These are phyloP conservation scores for Lagria hirta DNA, from an alignment of 2,888 invertebrate species.

Conservation along the genomic window DNA sequence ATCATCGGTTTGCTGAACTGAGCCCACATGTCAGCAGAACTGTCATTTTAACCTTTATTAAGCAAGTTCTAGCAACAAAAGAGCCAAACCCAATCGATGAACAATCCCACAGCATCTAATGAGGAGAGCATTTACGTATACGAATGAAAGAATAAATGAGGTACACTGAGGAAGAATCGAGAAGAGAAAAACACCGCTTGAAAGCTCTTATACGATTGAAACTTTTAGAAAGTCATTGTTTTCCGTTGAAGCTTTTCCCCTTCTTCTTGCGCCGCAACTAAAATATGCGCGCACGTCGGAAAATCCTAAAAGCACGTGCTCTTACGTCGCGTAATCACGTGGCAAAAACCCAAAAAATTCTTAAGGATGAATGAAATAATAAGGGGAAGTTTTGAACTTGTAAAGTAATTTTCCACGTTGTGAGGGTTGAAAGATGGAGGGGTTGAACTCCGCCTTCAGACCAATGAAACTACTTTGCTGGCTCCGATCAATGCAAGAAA, in stretches of 20 bases:
- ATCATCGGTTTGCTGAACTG: too few relatives aligned
- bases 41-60: too few relatives aligned
- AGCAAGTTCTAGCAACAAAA: too few relatives aligned
- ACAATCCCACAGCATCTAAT: too few relatives aligned
- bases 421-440: constrained; percentile 44
- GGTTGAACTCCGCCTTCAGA: constrained; percentile 50
- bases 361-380: constrained; percentile 42
- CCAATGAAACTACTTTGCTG: constrained; percentile 47
- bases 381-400: constrained; percentile 31
- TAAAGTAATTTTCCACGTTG: too few relatives aligned
- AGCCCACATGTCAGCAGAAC: too few relatives aligned
- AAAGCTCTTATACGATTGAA: constrained; percentile 13
- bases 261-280: constrained; percentile 14
- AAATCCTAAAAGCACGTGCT: constrained; percentile 43
- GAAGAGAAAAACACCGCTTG: too few relatives aligned
- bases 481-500: constrained; percentile 56
- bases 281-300: constrained; percentile 27
- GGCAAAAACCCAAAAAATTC: constrained; percentile 41
- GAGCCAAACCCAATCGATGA: too few relatives aligned
- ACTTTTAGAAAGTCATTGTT: constrained; percentile 13
- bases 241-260: constrained; percentile 18
- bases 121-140: too few relatives aligned
- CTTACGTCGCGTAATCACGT: constrained; percentile 38
- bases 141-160: too few relatives aligned
- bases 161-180: too few relatives aligned